phyloP scores from a whole-genome alignment of 1,140 invertebrate species.

The Neotoxoptera formosana region DNA sequence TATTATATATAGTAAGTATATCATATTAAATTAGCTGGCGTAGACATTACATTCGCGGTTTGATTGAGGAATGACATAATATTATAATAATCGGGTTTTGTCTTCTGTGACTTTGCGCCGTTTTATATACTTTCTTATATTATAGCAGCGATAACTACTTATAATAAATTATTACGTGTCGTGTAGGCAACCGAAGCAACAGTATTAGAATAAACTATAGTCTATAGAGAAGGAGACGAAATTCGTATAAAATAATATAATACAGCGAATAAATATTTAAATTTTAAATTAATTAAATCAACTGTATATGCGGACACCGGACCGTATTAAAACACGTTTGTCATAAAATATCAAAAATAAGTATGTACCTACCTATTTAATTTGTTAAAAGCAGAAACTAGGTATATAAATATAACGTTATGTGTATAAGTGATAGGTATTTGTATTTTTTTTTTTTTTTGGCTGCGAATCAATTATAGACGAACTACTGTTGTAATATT shows the following conservation, averaged over 20 bases:
- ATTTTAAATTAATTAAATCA: slow-evolving; percentile 11
- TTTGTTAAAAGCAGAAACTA: not conserved
- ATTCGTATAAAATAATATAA: not conserved
- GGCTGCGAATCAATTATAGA: slow-evolving; percentile 18
- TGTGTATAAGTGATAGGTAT: not conserved
- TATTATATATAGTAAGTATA: not conserved
- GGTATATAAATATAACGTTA: not conserved
- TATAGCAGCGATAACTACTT: not conserved
- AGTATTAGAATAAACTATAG: not conserved
- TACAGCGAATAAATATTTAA: not conserved
- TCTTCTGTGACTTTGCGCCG: not conserved
- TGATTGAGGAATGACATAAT: not conserved
- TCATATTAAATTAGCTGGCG: no score
- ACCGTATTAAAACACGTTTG: slow-evolving; percentile 8
- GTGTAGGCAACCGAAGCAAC: not conserved
- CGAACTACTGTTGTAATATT: slow-evolving; percentile 23
- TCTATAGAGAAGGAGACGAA: not conserved
- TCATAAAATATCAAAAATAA: slow-evolving; percentile 1
- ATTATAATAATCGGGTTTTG: not conserved
- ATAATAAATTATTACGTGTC: not conserved
- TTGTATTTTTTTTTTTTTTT: not conserved
- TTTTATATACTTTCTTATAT: not conserved
- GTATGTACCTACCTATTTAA: slow-evolving; percentile 19
- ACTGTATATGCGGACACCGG: not conserved
- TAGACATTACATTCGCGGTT: not conserved